Evolutionary conservation across 2,113 vertebrate genomes (phyloP), one percentile per base, ranked within the genome.

Genomic region (Chauna torquata): DNA sequence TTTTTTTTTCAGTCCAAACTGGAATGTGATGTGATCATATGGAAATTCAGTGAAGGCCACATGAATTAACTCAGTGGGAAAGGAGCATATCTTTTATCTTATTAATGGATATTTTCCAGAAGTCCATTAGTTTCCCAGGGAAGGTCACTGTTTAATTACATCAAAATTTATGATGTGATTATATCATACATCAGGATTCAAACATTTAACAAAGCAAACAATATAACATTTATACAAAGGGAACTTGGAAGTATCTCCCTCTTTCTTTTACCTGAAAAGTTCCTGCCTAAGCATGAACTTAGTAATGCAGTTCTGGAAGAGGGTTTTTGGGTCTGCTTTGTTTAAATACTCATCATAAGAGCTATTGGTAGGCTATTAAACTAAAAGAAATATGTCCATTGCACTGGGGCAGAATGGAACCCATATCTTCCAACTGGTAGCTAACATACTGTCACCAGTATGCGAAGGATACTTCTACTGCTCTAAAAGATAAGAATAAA

Each of bases 91-190:
- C 5, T 85, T 95, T 83, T 81, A 84, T 94, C 28, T 85, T 93
- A 62, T 54, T 92, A 71, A 91, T 94, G 79, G 84, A 83, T 93
- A 52, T 92, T 95, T 96, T 96, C 93, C 80, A 96, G 78, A 79
- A 97, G 45, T 66, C 70, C 44, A n/a, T 94, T 96, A 86, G 19
- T 84, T 96, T 94, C 34, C 34, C 75, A 90, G 74, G 84, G 61
- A 94, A 92, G 24, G 30, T 66, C 70, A 50, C 52, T 86, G 16
- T 66, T 94, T 81, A 83, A 77, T 59, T 38, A 88, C 42, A 90
- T 50, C 27, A 50, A 64, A 72, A 32, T 95, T 96, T 82, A 68
- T 83, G 13, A 86, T 92, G 59, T 90, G 84, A 49, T 52, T 89
- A 8, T 61, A 58, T 36, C 55, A 13, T 45, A 44, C 23, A 88